These are phyloP conservation scores for Eidolon dupreanum DNA, from an alignment of 2,797 vertebrate genomes.

Conservation along the genomic window DNA sequence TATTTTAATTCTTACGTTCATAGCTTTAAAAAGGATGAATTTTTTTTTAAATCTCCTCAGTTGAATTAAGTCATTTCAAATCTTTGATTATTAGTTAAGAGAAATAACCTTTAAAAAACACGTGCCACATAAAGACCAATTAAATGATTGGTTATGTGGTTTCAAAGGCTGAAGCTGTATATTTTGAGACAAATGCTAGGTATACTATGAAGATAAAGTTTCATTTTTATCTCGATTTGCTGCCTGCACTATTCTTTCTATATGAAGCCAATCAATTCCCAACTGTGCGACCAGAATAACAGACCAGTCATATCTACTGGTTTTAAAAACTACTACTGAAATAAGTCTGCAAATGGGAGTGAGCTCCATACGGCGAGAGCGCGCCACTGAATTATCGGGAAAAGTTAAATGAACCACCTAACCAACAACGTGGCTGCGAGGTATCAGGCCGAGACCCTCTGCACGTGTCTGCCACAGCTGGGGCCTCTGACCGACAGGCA, in stretches of 20 bases:
- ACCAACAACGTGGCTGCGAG: neutral
- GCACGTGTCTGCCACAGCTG: neutral
- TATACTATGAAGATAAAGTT: neutral
- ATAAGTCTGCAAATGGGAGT: neutral
- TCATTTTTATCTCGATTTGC: neutral
- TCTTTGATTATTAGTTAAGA: slow-evolving; percentile 12
- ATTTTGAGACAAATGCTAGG: neutral
- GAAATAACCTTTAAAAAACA: slow-evolving; percentile 24
- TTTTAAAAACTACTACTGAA: neutral
- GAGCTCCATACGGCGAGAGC: neutral
- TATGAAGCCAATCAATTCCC: neutral
- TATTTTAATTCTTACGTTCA: neutral
- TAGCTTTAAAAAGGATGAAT: neutral
- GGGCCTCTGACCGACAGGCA: neutral
- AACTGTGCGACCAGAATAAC: neutral
- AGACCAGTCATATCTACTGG: neutral
- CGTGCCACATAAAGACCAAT: neutral
- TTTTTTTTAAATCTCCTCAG: neutral
- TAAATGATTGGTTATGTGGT: neutral
- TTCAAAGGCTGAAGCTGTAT: neutral
- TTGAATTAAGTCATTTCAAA: neutral
- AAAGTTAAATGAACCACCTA: neutral
- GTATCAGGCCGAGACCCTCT: neutral
- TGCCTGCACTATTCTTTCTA: neutral
- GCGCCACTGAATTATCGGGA: neutral